Conservation (phyloP, 2,797 vertebrate genomes). For the Poecile montanus region DNA sequence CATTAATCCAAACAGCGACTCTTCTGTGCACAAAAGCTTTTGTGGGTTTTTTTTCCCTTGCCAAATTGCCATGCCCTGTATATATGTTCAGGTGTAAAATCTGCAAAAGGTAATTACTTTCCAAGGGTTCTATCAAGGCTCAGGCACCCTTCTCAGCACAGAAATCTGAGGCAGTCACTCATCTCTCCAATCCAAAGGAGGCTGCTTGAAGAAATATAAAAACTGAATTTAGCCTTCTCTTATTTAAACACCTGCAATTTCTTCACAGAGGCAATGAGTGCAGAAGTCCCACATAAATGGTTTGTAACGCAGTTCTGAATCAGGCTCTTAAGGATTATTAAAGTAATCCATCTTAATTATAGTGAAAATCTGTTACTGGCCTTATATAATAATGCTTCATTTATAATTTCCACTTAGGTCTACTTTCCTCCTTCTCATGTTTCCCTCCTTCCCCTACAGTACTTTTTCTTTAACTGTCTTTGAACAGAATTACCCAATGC, state of each 20-base stretch:
- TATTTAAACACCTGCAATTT: conserved; percentile 6
- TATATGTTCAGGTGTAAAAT: conserved; percentile 42
- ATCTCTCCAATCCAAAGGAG: not conserved
- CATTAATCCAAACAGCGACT: conserved; percentile 21
- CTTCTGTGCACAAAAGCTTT: not conserved
- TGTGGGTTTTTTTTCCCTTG: not conserved
- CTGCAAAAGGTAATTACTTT: conserved; percentile 49
- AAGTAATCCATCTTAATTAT: conserved; percentile 72
- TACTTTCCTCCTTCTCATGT: not conserved
- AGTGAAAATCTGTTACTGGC: conserved; percentile 51
- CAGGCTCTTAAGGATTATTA: conserved; percentile 64
- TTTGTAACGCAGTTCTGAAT: conserved; percentile 50
- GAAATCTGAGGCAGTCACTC: conserved; percentile 11
- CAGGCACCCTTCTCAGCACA: not conserved
- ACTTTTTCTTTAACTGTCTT: not conserved
- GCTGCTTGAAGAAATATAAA: conserved; percentile 29
- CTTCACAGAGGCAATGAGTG: not conserved
- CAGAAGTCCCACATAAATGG: conserved; percentile 17
- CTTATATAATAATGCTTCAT: conserved; percentile 61
- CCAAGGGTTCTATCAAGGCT: conserved; percentile 5
- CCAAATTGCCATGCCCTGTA: conserved; percentile 3
- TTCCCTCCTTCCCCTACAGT: not conserved
- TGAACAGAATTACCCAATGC: not conserved
- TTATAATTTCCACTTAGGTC: conserved; percentile 41
- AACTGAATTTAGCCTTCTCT: not conserved